Conservation (phyloP, 2,888 invertebrate species). For the Abscondita cerata region DNA sequence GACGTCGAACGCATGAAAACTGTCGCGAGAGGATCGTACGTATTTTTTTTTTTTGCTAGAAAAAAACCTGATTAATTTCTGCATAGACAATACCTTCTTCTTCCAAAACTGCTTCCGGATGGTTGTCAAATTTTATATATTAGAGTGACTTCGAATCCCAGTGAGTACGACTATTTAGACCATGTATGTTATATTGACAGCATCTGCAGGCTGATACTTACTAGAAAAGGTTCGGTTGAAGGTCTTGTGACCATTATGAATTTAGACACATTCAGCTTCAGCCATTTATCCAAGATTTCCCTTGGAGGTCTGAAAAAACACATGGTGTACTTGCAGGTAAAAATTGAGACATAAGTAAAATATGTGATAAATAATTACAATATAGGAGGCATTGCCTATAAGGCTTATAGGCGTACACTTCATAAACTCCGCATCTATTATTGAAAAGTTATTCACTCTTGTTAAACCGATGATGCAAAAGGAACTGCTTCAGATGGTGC, state of each 20-base stretch:
- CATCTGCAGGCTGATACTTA: background rate
- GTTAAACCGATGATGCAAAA: background rate
- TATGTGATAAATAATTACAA: background rate
- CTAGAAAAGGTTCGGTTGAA: background rate
- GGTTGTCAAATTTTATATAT: background rate
- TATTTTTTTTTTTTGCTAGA: background rate
- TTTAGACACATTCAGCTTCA: background rate
- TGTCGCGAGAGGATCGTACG: background rate
- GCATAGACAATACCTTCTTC: background rate
- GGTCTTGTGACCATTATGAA: background rate
- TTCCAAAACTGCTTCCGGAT: background rate
- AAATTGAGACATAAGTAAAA: background rate
- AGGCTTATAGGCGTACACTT: background rate
- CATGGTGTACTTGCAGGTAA: conserved; percentile 3
- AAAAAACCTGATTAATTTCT: background rate
- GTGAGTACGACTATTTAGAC: background rate
- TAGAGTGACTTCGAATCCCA: background rate
- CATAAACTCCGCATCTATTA: background rate
- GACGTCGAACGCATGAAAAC: background rate
- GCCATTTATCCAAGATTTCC: background rate
- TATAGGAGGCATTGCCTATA: background rate
- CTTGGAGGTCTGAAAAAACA: background rate
- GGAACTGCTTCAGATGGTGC: background rate
- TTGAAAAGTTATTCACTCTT: background rate
- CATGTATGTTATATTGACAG: background rate